Conservation (phyloP, 2,797 vertebrate genomes). For the Florisuga fusca region DNA sequence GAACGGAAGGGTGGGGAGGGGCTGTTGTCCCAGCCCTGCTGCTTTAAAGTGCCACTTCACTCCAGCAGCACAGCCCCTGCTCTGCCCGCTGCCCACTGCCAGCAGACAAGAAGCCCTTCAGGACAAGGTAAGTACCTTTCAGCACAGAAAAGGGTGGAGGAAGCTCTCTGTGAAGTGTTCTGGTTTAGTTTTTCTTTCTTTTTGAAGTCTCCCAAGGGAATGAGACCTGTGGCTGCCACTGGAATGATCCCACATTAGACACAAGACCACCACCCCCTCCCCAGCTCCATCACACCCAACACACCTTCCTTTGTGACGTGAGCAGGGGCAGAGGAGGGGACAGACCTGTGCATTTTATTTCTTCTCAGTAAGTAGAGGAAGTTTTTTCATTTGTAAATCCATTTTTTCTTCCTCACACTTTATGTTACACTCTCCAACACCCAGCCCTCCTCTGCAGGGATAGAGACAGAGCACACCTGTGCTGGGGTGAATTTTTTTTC, state of each 20-base stretch:
- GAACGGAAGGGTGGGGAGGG: not conserved
- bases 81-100: accelerated
- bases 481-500: not conserved
- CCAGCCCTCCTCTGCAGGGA: accelerated
- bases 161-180: not conserved
- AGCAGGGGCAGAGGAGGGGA: not conserved
- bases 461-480: not conserved
- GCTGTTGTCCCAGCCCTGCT: accelerated
- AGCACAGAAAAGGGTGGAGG: accelerated
- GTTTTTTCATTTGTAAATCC: not conserved
- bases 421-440: accelerated
- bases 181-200: not conserved
- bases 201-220: not conserved
- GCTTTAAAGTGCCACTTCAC: accelerated
- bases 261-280: accelerated
- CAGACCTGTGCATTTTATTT: accelerated
- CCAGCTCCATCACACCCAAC: accelerated
- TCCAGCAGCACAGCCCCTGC: too few relatives aligned
- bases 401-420: not conserved
- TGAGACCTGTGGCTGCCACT: accelerated
- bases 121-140: not conserved
- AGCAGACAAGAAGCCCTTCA: accelerated
- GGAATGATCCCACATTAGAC: accelerated
- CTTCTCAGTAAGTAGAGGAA: not conserved
- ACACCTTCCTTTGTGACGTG: too few relatives aligned